Evolutionary conservation across 92 coral and sea anemone species (phyloP), one percentile per base, ranked within the genome.

Genomic region (Muricea muricata): DNA sequence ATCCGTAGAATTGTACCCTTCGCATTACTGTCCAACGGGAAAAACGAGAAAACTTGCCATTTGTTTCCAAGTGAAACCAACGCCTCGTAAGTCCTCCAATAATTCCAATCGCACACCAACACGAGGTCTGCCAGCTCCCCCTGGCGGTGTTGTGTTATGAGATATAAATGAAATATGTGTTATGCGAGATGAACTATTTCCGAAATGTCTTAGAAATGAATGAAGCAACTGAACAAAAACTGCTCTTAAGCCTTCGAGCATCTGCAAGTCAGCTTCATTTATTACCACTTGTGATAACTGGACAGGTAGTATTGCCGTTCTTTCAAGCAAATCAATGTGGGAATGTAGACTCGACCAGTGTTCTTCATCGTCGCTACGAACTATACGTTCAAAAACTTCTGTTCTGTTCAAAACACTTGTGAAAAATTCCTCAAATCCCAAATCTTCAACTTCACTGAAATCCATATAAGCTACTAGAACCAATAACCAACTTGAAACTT

Each of bases 11-110:
- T 58, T 33, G 84, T 65, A 87, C 90, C 32, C 89, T 79, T 75
- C 93, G 34, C 56, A 82, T 73, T 37, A 90, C 86, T 30, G 90
- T 90, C 50, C 83, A 79, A 17, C 88, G 84, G 21, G 93, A 90
- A 65, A 86, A 85, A 33, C 65, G 1, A 31, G 83, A 79, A 88
- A 88, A 66, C 34, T 77, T 73, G 88, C 84, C 54, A 86, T 90
- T 12, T 60, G 63, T 21, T 78, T 66, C 82, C 90, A 90, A 14
- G 84, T 85, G 77, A 82, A 71, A 7, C 93, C 90, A 75, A 85
- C 63, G n/a, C 73, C 89, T 61, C 89, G 70, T 72, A 85, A 65
- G 55, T 89, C 84, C 41, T 89, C 86, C 21, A 82, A 48, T 52
- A 89, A 15, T 58, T 67, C 66, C 50, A 71, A 33, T 54, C 78